Percentiles rank a stretch among this genome's conserved stretches.
Conservation (phyloP, 2,888 invertebrate genomes). For the Neelides folsomi region DNA sequence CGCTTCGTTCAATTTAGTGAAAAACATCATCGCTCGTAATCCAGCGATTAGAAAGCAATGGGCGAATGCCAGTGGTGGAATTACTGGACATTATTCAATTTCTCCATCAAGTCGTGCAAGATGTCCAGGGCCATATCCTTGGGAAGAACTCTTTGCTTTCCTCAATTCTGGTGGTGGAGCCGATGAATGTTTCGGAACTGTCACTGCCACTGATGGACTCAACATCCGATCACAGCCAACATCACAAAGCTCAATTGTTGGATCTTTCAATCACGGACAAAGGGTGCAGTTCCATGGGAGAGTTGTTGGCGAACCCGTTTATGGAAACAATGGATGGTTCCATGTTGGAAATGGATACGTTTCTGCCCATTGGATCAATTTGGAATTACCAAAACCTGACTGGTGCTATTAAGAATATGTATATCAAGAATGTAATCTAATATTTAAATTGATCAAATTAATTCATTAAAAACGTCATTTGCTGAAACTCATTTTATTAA, state of each 20-base stretch:
- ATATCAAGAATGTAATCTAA: too few relatives aligned
- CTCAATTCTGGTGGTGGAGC: slow-evolving; percentile 3
- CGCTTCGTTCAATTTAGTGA: slow-evolving; percentile 20
- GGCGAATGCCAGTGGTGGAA: slow-evolving; percentile 19
- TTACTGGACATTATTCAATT: slow-evolving; percentile 25
- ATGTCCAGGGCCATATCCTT: slow-evolving; percentile 27
- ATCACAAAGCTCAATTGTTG: slow-evolving; percentile 7
- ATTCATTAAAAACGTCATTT: too few relatives aligned
- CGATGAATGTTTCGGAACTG: slow-evolving; percentile 12
- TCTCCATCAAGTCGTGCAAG: slow-evolving; percentile 18
- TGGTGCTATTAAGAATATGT: slow-evolving; percentile 17
- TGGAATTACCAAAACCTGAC: slow-evolving; percentile 7
- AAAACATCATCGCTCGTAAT: slow-evolving; percentile 18
- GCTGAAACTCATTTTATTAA: too few relatives aligned
- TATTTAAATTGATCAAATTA: too few relatives aligned
- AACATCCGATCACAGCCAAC: slow-evolving; percentile 10
- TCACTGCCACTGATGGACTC: slow-evolving; percentile 11
- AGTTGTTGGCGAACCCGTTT: slow-evolving; percentile 8
- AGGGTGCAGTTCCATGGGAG: slow-evolving; percentile 1
- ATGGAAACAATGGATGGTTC: slow-evolving; percentile 15
- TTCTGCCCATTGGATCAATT: slow-evolving; percentile 12
- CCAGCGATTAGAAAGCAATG: slow-evolving; percentile 17
- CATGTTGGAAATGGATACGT: slow-evolving; percentile 13
- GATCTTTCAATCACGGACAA: slow-evolving; percentile 8
- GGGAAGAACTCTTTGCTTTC: slow-evolving; percentile 15